Base-by-base conservation (phyloP, 2,888 invertebrate species). In the Adineta ricciae region DNA sequence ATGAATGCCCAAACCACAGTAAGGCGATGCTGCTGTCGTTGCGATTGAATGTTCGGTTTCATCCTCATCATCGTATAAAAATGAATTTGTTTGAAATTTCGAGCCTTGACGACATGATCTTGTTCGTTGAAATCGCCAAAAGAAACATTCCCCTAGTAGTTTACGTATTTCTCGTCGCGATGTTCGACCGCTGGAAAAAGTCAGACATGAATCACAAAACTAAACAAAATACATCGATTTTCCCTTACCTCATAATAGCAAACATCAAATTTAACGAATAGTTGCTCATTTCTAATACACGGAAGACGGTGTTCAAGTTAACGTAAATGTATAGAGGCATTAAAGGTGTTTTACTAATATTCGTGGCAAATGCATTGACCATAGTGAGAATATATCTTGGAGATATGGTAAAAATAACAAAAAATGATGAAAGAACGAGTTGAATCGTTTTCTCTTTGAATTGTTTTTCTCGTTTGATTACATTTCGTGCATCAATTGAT, bases 381-480 rank as follows among this genome's bases (percentile, higher is more conserved):
- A 73, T 85, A 73, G 52, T 52, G 21, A 84, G 24, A 14, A 85
- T 54, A 50, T 85, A 85, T 32, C 85, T 36, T n/a, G 85, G 85
- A 46, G 85, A 85, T 19, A 85, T 83, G 0, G 85, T 84, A 32
- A 85, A 46, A n/a, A 85, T 24, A 21, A 85, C 21, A 64, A 85
- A 85, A 84, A 85, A 85, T 46, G 85, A 83, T n/a, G 83, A 83
- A 11, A 83, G 41, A 46, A 85, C 83, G 9, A 85, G 27, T 50
- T 83, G 54, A 56, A 85, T 78, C 14, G 84, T 85, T 32, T 73
- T 83, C 36, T 85, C 85, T 78, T 85, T 85, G 27, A 85, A 85
- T 84, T 85, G 85, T 21, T 83, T 64, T 56, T 85, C 84, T 41
- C 85, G 83, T 56, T 85, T 85, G 2, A 73, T 36, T 8, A 82